Base-by-base conservation (phyloP, 2,888 invertebrate genomes). In the Ormyrus pomaceus region DNA sequence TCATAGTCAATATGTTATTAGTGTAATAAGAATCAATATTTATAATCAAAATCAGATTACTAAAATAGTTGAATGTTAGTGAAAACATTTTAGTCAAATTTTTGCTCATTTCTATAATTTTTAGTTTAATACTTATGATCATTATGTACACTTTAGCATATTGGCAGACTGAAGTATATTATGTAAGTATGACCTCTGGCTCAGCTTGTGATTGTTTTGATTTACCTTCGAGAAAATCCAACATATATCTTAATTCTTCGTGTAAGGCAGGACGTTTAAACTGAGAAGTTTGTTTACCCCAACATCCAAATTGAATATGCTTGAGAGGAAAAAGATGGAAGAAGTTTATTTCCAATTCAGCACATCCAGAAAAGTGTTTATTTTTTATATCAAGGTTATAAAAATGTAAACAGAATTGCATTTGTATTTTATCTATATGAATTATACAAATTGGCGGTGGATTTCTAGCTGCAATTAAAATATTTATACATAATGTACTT, bases 261-360 rank as follows among this genome's bases (percentile, higher is more conserved):
- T 2, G 19, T 2, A 19, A 19, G 19, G 1, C 2, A 19, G 19
- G 19, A 1, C 19, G 19, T 19, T 19, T 19, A 19, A 1, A 19
- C 19, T 19, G 19, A 19, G 10, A 13, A 2, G 6, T 59, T 2
- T 19, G 13, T 8, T 45, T 56, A 51, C 79, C 56, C 19, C 19
- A 19, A 53, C 79, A 79, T n/a, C 82, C 82, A 10, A 82, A 58
- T 19, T 79, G 19, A 91, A 91, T 94, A 88, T 93, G 91, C 84
- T 94, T 93, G 74, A 97, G 92, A 84, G 95, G 93, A 5, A 81
- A 0, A 11, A 82, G 0, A 5, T 64, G 8, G 50, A 78, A 75
- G 55, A 81, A 75, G 2, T 10, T 1, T 3, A 82, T 9, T 59
- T 84, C 84, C 6, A 87, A 71, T 71, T 85, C 84, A 1, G 83